Evolutionary conservation across 2,797 vertebrate species (phyloP).

Genomic region (Lagorchestes hirsutus): DNA sequence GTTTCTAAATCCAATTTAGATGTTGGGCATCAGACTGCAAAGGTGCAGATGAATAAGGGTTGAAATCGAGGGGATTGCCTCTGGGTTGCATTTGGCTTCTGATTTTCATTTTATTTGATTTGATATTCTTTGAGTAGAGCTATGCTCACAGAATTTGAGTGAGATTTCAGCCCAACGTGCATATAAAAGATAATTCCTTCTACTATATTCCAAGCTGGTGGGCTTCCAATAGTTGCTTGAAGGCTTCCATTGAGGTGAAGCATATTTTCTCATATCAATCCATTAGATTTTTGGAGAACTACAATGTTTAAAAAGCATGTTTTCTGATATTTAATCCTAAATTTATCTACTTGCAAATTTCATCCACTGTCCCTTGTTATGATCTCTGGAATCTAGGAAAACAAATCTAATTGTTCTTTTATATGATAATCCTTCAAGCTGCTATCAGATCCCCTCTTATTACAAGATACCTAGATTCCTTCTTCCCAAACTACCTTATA

Average conservation of each 20-base stretch:
- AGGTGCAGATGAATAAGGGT: not conserved
- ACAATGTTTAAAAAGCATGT: not conserved
- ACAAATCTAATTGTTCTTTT: not conserved
- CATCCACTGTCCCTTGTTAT: not conserved
- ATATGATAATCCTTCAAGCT: not conserved
- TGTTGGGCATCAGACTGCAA: slow-evolving; percentile 3
- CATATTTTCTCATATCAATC: not conserved
- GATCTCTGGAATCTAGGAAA: not conserved
- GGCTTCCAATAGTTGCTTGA: not conserved
- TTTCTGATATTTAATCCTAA: not conserved
- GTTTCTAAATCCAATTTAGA: slow-evolving; percentile 6
- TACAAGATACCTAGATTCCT: not conserved
- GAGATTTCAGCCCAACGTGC: not conserved
- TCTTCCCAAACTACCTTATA: not conserved
- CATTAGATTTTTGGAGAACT: not conserved
- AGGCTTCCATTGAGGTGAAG: not conserved
- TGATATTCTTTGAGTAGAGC: not conserved
- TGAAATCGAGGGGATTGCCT: slow-evolving; percentile 22
- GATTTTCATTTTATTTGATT: slow-evolving; percentile 41
- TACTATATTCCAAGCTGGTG: not conserved
- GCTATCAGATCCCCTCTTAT: not conserved
- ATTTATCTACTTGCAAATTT: not conserved
- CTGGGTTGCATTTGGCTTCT: slow-evolving; percentile 5
- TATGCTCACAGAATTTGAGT: slow-evolving; percentile 6
- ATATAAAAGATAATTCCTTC: not conserved